Evolutionary conservation across 2,888 invertebrate species (phyloP), one percentile per base, ranked within the genome.

Genomic region (Shargacucullia verbasci): DNA sequence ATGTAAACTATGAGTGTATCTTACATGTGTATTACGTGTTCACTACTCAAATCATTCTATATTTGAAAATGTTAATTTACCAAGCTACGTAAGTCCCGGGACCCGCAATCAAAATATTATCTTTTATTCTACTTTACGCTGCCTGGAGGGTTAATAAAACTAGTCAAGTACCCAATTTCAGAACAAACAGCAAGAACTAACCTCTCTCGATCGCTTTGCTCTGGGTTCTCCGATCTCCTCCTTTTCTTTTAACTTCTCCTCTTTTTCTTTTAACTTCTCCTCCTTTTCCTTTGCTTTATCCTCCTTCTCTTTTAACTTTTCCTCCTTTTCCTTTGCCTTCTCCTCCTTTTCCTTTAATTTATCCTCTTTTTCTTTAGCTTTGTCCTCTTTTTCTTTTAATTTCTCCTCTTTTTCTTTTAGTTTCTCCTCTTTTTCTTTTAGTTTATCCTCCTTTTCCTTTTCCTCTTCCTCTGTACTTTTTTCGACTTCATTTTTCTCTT

Each of bases 121-220:
- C 29, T 9, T 4, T 8, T 29, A 6, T 27, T 9, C 7, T 7
- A 29, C 29, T 29, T 29, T 29, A 9, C 9, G 29, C 7, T 29
- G 29, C 27, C 15, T 15, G 31, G n/a, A 27, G 10, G 13, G 13
- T n/a, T 27, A 25, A n/a, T 2, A 44, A 40, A 50, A 41, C 20
- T 53, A 71, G 66, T 71, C 66, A 66, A 67, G 72, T 71, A 67
- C 66, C 66, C 66, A 67, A 43, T 14, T n/a, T 48, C 3, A 53
- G 29, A 35, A 37, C 5, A 49, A 6, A 7, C 41, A 0, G 38
- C 53, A 62, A 3, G 39, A 52, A 73, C 82, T 75, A 40, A 92
- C 92, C 88, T 93, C 93, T 87, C 93, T 88, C 79, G 88, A 87
- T 73, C 92, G 80, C 73, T 92, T 93, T 38, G 92, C 91, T 71